These are phyloP conservation scores for Lithophane semibrunnea DNA, from an alignment of 2,888 invertebrate genomes.

Conservation along the genomic window DNA sequence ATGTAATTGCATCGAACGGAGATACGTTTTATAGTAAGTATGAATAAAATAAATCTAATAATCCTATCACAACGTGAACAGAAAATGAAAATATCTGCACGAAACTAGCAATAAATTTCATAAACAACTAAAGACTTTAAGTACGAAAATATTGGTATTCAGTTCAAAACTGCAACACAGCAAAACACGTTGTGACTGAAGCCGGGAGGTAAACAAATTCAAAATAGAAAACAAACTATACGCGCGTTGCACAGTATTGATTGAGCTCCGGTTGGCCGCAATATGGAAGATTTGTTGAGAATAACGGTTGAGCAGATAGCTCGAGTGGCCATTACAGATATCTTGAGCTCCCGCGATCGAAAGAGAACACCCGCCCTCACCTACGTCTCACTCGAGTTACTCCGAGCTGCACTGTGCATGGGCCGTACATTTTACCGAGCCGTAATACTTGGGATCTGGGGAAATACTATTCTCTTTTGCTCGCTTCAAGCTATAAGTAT, in stretches of 20 bases:
- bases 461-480: conserved; percentile 69
- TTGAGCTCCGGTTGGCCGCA: conserved; percentile 83
- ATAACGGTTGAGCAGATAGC: conserved; percentile 87
- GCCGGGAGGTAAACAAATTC: conserved; percentile 68
- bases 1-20: conserved; percentile 47
- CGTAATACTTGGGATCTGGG: conserved; percentile 71
- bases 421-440: conserved; percentile 71
- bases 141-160: conserved; percentile 59
- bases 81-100: conserved; percentile 44
- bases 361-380: conserved; percentile 79
- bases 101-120: conserved; percentile 50
- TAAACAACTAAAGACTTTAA: conserved; percentile 53
- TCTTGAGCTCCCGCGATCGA: conserved; percentile 83
- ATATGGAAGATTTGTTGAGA: conserved; percentile 88
- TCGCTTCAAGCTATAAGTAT: conserved; percentile 63
- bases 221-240: conserved; percentile 76
- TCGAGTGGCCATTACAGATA: conserved; percentile 89
- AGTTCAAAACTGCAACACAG: conserved; percentile 56
- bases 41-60: conserved; percentile 43
- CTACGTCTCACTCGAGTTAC: conserved; percentile 81
- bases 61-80: conserved; percentile 26
- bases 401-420: conserved; percentile 68
- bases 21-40: conserved; percentile 24
- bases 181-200: conserved; percentile 57
- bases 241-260: conserved; percentile 79